Conservation (phyloP, 2,113 vertebrate genomes). For the Felis chaus region DNA sequence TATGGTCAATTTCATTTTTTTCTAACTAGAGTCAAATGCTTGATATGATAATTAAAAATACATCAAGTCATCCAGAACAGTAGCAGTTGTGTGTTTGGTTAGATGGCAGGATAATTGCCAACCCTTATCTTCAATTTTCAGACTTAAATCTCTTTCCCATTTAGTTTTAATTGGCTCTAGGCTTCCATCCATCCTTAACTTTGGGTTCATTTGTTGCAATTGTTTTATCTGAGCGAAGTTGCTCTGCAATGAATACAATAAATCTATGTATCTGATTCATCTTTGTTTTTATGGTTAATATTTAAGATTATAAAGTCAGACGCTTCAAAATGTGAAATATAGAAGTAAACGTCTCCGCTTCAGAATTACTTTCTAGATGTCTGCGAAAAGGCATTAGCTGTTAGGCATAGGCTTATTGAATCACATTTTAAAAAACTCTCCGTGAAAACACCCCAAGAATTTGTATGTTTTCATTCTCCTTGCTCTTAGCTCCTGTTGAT, state of each 20-base stretch:
- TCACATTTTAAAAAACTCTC: neutral
- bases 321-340: conserved; percentile 40
- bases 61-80: conserved; percentile 64
- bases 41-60: conserved; percentile 75
- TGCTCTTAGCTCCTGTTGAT: conserved; percentile 17
- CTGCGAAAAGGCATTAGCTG: conserved; percentile 2
- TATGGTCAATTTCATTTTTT: conserved; percentile 68
- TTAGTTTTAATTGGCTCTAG: conserved; percentile 73
- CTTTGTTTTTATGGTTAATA: conserved; percentile 63
- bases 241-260: conserved; percentile 26
- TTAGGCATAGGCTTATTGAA: neutral
- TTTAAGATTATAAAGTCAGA: conserved; percentile 53
- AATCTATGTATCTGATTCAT: conserved; percentile 50
- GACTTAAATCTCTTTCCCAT: conserved; percentile 72
- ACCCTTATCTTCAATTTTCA: conserved; percentile 72
- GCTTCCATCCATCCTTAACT: conserved; percentile 59
- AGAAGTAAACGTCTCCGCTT: neutral
- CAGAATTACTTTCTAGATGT: neutral
- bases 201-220: conserved; percentile 51
- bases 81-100: conserved; percentile 56
- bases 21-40: conserved; percentile 65
- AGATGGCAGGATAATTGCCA: conserved; percentile 70
- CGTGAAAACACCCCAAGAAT: neutral
- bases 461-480: neutral
- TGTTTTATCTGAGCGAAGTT: conserved; percentile 43